phyloP scores from a whole-genome alignment of 2,888 invertebrate genomes.

The Acrobasis consociella region DNA sequence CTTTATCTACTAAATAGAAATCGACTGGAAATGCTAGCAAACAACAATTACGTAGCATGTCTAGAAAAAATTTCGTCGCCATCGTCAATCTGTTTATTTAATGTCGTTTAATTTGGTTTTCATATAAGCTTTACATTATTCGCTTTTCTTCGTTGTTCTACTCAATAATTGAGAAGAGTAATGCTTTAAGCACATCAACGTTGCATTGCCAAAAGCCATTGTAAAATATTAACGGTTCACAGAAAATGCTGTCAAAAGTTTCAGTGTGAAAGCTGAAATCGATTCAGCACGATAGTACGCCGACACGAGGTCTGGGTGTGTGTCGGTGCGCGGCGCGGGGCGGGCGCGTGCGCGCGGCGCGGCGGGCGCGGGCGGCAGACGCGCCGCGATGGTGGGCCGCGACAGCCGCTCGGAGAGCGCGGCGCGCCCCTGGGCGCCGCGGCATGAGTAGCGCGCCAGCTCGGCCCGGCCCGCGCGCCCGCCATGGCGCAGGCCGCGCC shows the following conservation, averaged over 20 bases:
- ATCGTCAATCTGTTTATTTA: no score
- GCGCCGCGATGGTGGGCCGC: slow-evolving; percentile 83
- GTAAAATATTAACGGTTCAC: neutral
- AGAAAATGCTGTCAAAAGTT: slow-evolving; percentile 21
- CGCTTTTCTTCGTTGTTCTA: no score
- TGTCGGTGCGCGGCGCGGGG: slow-evolving; percentile 43
- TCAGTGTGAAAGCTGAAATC: slow-evolving; percentile 51
- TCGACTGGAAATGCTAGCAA: no score
- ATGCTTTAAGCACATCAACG: no score
- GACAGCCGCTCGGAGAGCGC: slow-evolving; percentile 82
- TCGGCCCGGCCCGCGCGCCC: slow-evolving; percentile 80
- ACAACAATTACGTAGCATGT: no score
- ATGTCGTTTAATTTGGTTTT: no score
- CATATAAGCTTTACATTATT: no score
- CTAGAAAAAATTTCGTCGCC: no score
- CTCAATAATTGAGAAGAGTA: no score
- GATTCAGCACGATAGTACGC: slow-evolving; percentile 40
- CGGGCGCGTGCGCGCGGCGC: slow-evolving; percentile 51
- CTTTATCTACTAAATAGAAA: neutral
- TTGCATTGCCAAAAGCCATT: no score
- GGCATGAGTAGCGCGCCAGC: slow-evolving; percentile 80
- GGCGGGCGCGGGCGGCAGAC: slow-evolving; percentile 71
- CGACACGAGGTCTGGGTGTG: slow-evolving; percentile 44
- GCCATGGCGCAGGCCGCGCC: slow-evolving; percentile 83
- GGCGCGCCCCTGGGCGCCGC: slow-evolving; percentile 83